phyloP scores from a whole-genome alignment of 2,113 vertebrate genomes.

The Cavia porcellus region DNA sequence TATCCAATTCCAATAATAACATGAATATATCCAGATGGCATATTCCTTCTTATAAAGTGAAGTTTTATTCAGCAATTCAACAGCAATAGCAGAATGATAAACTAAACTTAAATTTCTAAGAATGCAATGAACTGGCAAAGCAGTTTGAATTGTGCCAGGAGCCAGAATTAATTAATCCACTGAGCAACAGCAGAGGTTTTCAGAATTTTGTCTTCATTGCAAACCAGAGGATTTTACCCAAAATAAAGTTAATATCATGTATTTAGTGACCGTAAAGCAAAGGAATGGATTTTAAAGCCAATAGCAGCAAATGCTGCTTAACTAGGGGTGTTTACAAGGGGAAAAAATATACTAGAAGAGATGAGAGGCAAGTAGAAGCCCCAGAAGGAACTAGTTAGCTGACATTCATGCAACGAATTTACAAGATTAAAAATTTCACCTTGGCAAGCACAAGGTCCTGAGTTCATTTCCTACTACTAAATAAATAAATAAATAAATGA shows the following conservation, averaged over 20 bases:
- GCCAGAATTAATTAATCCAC: neutral
- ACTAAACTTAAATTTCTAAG: neutral
- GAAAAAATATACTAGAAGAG: conserved; percentile 50
- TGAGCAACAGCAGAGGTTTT: neutral
- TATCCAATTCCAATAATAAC: neutral
- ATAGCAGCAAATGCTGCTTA: conserved; percentile 52
- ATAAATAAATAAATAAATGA: no score
- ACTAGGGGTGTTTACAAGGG: conserved; percentile 13
- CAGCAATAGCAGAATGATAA: neutral
- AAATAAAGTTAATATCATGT: neutral
- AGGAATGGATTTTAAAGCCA: conserved; percentile 32
- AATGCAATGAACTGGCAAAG: neutral
- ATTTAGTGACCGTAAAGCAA: neutral
- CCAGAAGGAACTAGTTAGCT: conserved; percentile 12
- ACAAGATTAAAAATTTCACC: conserved; percentile 59
- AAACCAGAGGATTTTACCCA: conserved; percentile 39
- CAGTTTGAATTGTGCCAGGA: neutral
- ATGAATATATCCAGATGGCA: neutral
- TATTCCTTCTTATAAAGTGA: conserved; percentile 33
- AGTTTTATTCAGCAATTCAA: conserved; percentile 4
- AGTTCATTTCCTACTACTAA: no score
- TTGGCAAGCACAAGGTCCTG: no score
- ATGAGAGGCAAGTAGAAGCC: neutral
- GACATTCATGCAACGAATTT: neutral
- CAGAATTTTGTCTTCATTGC: neutral